Conservation (phyloP, 2,888 invertebrate species). For the Pseudanteris insignis region DNA sequence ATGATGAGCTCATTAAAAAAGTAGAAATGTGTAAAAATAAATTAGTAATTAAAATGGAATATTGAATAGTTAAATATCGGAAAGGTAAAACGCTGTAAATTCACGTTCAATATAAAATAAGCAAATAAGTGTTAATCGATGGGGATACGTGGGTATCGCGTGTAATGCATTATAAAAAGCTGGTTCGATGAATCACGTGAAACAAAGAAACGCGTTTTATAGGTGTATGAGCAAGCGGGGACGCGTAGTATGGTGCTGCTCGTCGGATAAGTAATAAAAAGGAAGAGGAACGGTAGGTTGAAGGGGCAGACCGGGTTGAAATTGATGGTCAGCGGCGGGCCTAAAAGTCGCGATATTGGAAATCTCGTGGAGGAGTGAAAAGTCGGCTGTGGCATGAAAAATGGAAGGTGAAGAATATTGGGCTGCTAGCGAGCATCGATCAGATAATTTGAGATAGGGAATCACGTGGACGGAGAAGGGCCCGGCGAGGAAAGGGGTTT, state of each 20-base stretch:
- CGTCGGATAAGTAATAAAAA: constrained; percentile 42
- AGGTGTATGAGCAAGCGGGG: constrained; percentile 10
- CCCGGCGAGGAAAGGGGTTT: not conserved
- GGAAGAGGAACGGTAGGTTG: constrained; percentile 18
- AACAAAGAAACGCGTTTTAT: constrained; percentile 41
- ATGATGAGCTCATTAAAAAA: no score
- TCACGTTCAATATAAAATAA: constrained; percentile 12
- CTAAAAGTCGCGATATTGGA: constrained; percentile 41
- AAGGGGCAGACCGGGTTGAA: constrained; percentile 16
- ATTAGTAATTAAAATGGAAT: no score
- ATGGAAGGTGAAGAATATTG: constrained; percentile 12
- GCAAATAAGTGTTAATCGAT: constrained; percentile 28
- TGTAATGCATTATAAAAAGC: constrained; percentile 37
- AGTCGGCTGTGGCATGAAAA: constrained; percentile 35
- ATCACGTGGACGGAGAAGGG: constrained; percentile 4
- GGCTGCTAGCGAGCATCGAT: constrained; percentile 14
- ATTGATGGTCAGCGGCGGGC: constrained; percentile 41
- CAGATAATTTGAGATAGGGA: constrained; percentile 11
- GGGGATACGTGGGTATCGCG: constrained; percentile 20
- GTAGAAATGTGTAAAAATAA: no score
- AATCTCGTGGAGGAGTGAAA: constrained; percentile 17
- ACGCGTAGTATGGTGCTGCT: constrained; percentile 21
- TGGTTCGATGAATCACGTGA: constrained; percentile 37
- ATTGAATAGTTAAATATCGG: no score
- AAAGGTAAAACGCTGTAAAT: no score